phyloP scores from a whole-genome alignment of 2,888 invertebrate species.

The Hirtodrosophila confusa region DNA sequence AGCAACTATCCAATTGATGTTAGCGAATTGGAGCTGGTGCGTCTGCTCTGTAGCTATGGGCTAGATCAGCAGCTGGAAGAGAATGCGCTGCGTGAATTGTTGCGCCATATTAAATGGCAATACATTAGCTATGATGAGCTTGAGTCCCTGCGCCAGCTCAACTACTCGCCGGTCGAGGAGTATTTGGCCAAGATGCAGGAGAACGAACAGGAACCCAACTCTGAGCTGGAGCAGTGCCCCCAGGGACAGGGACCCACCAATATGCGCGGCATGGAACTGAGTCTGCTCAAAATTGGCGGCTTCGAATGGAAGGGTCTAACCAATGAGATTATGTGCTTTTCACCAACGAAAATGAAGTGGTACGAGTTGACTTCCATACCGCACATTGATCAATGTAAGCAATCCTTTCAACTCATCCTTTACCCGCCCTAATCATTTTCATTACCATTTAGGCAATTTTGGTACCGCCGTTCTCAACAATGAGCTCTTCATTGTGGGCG shows the following conservation, averaged over 20 bases:
- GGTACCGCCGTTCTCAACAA: constrained; percentile 89
- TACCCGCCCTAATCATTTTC: too few relatives aligned
- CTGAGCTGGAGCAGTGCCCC: constrained; percentile 14
- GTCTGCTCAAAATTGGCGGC: constrained; percentile 89
- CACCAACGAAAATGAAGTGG: constrained; percentile 87
- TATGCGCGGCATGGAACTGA: constrained; percentile 88
- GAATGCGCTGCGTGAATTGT: constrained; percentile 36
- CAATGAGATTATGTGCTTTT: constrained; percentile 88
- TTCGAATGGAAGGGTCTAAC: constrained; percentile 88
- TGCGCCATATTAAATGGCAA: constrained; percentile 58
- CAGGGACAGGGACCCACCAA: constrained; percentile 82
- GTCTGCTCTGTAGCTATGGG: constrained; percentile 54
- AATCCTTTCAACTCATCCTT: too few relatives aligned
- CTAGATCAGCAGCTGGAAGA: constrained; percentile 56
- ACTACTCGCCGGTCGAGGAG: constrained; percentile 56
- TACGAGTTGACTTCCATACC: constrained; percentile 88
- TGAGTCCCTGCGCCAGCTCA: constrained; percentile 35
- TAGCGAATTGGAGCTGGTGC: constrained; percentile 58
- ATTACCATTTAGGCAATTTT: constrained; percentile 85
- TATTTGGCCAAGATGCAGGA: constrained; percentile 36
- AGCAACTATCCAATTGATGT: constrained; percentile 88
- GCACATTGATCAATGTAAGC: constrained; percentile 88
- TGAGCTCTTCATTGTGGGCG: constrained; percentile 89
- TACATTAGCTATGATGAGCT: constrained; percentile 44
- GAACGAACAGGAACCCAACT: background rate